Percentiles rank a stretch among this genome's conserved stretches.
Evolutionary conservation across 2,113 vertebrate genomes (phyloP).

Genomic region (Pangasianodon gigas): DNA sequence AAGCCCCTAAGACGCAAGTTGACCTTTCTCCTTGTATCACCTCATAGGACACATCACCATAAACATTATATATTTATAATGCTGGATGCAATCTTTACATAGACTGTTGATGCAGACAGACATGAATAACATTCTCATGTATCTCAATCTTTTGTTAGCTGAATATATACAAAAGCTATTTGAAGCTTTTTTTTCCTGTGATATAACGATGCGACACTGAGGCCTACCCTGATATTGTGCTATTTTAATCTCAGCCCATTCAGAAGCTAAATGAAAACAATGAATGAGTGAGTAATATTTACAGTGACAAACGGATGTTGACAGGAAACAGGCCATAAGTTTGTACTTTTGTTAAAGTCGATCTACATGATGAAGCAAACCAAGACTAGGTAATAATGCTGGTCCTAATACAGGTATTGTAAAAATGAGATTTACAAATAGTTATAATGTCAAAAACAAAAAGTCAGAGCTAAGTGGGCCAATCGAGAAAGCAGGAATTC

Average conservation of each 20-base stretch:
- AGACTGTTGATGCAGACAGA: not conserved
- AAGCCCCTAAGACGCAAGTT: not conserved
- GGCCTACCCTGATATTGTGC: not conserved
- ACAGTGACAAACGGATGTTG: conserved; percentile 1
- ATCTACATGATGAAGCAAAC: not conserved
- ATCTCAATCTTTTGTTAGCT: not conserved
- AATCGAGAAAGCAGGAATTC: not conserved
- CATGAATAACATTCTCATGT: not conserved
- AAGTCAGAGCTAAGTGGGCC: not conserved
- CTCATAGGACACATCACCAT: not conserved
- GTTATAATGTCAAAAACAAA: not conserved
- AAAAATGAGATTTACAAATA: not conserved
- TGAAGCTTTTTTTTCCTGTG: not conserved
- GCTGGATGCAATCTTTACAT: not conserved
- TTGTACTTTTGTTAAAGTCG: not conserved
- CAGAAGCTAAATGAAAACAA: conserved; percentile 20
- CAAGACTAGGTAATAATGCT: not conserved
- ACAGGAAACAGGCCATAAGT: conserved; percentile 10
- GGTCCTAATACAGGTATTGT: not conserved
- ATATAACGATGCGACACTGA: not conserved
- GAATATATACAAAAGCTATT: not conserved
- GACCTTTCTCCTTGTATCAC: not conserved
- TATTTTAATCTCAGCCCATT: not conserved
- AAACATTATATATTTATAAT: conserved; percentile 17
- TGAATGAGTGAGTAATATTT: conserved; percentile 35